Percentiles rank a stretch among this genome's conserved stretches.
Conservation (phyloP, 2,888 invertebrate genomes). For the Sesia apiformis region DNA sequence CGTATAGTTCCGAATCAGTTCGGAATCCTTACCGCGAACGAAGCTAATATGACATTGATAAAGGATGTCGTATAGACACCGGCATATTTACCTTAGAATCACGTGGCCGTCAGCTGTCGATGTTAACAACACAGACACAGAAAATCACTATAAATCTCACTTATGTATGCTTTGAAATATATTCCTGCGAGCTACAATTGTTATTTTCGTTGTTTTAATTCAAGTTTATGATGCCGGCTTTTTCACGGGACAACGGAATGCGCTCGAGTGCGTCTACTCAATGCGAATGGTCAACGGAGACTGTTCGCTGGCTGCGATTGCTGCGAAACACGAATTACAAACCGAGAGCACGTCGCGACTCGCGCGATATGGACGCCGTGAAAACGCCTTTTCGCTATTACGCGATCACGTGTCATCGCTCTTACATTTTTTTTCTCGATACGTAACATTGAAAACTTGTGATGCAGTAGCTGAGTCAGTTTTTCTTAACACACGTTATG, state of each 20-base stretch:
- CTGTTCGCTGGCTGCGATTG: neutral
- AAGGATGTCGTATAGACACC: neutral
- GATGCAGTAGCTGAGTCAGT: too few relatives aligned
- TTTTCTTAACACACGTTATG: too few relatives aligned
- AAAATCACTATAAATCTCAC: neutral
- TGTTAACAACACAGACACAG: neutral
- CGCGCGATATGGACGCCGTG: neutral
- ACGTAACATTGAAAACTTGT: too few relatives aligned
- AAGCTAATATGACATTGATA: neutral
- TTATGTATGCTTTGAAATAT: neutral
- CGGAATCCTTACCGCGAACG: too few relatives aligned
- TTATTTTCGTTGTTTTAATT: neutral
- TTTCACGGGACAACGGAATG: neutral
- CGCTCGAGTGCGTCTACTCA: neutral
- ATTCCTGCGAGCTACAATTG: neutral
- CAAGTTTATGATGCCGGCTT: neutral
- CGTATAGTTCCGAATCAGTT: too few relatives aligned
- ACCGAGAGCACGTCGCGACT: too few relatives aligned
- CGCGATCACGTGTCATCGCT: neutral
- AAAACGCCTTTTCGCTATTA: neutral
- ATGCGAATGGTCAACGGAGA: neutral
- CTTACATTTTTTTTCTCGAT: neutral
- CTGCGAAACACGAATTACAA: too few relatives aligned
- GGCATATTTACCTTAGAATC: slow-evolving; percentile 12
- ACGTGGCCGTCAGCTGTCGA: slow-evolving; percentile 5